A percentile compares a stretch with the other conserved stretches of the same genome.
Conservation (phyloP, 2,113 vertebrate species). For the Nesoenas mayeri region DNA sequence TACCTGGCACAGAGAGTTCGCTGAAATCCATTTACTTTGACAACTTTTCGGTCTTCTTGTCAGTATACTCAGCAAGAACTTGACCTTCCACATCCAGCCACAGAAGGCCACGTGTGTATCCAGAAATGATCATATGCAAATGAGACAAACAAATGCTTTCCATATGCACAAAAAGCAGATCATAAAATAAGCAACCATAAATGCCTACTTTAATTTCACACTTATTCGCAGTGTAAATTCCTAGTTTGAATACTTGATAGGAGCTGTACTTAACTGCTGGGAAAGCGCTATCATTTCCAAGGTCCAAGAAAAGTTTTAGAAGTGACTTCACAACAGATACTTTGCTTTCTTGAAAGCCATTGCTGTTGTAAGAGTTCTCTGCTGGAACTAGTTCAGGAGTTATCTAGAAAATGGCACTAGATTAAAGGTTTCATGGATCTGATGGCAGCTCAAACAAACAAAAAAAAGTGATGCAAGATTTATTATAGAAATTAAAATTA, state of each 20-base stretch:
- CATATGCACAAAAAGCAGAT: neutral
- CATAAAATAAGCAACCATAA: neutral
- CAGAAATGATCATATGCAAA: neutral
- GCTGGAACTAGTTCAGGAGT: neutral
- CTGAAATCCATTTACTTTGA: neutral
- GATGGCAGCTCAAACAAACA: neutral
- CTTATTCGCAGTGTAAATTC: neutral
- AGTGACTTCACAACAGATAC: neutral
- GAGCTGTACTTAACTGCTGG: neutral
- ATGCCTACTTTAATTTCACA: neutral
- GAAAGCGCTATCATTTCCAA: neutral
- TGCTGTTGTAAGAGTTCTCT: neutral
- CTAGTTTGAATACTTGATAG: neutral
- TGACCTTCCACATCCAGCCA: neutral
- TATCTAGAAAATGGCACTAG: neutral
- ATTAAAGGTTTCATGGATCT: neutral
- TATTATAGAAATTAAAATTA: neutral
- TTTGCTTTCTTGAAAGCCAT: neutral
- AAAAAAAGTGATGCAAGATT: neutral
- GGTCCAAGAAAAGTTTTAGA: neutral
- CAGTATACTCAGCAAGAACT: neutral
- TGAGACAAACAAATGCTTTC: neutral
- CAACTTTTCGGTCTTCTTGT: neutral
- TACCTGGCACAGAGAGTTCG: neutral
- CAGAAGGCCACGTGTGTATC: neutral